phyloP scores from a whole-genome alignment of 2,888 invertebrate genomes.

The Heteromurus nitidus region DNA sequence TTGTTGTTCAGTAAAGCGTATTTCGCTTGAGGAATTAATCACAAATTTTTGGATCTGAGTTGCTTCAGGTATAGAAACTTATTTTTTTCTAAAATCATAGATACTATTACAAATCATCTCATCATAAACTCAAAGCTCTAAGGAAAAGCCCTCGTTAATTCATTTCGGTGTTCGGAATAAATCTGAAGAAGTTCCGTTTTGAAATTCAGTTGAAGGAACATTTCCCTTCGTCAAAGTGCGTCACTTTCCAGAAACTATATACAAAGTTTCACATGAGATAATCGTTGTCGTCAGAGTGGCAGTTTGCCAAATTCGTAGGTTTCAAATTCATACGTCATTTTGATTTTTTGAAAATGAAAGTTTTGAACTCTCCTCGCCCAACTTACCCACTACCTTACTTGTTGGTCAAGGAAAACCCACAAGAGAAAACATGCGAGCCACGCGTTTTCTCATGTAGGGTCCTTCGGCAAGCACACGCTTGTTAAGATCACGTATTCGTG shows the following conservation, averaged over 20 bases:
- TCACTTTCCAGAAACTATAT: background rate
- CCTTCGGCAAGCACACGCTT: no score
- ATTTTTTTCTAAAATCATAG: background rate
- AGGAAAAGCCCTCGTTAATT: background rate
- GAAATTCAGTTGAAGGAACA: background rate
- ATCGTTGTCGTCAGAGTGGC: no score
- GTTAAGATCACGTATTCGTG: no score
- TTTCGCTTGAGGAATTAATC: background rate
- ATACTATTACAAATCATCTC: background rate
- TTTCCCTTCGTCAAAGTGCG: background rate
- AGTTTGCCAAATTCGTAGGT: background rate
- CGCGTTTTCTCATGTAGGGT: background rate
- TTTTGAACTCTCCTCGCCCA: background rate
- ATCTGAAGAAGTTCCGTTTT: background rate
- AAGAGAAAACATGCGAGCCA: background rate
- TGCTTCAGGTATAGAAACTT: background rate
- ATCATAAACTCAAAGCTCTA: background rate
- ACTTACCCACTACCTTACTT: background rate
- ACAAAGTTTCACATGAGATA: no score
- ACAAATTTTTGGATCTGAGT: slow-evolving; percentile 13
- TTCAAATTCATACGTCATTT: background rate
- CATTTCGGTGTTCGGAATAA: no score
- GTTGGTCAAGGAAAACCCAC: background rate
- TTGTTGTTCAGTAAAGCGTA: background rate
- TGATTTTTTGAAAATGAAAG: background rate